Conservation (phyloP, 2,113 vertebrate species). For the Neotragus pygmaeus region DNA sequence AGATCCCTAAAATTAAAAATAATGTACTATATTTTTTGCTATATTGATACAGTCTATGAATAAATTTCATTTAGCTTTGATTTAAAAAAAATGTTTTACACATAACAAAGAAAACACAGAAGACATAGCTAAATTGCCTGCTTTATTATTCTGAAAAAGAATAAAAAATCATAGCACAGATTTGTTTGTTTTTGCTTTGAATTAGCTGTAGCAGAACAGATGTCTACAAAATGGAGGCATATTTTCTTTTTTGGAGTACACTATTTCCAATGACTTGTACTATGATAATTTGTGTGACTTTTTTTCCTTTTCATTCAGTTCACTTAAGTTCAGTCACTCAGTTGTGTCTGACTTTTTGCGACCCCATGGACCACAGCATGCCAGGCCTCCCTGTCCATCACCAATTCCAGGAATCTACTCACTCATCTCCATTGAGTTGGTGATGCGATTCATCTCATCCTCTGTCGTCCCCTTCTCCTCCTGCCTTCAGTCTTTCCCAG, state of each 20-base stretch:
- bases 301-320: neutral
- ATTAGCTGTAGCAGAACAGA: neutral
- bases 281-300: neutral
- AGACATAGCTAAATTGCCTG: neutral
- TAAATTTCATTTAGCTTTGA: conserved; percentile 9
- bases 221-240: neutral
- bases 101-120: neutral
- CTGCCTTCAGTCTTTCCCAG: neutral
- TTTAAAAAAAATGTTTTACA: neutral
- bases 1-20: neutral
- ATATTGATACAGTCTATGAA: neutral
- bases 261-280: neutral
- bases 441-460: neutral
- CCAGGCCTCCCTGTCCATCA: neutral
- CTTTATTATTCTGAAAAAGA: conserved; percentile 13
- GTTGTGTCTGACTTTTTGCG: neutral
- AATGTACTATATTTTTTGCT: neutral
- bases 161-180: neutral
- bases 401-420: neutral
- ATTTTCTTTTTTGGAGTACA: neutral
- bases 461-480: neutral
- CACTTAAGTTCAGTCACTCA: neutral
- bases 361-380: neutral
- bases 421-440: neutral
- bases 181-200: conserved; percentile 7